These are phyloP conservation scores for Ecdyonurus torrentis DNA, from an alignment of 2,888 invertebrate species.

Conservation along the genomic window DNA sequence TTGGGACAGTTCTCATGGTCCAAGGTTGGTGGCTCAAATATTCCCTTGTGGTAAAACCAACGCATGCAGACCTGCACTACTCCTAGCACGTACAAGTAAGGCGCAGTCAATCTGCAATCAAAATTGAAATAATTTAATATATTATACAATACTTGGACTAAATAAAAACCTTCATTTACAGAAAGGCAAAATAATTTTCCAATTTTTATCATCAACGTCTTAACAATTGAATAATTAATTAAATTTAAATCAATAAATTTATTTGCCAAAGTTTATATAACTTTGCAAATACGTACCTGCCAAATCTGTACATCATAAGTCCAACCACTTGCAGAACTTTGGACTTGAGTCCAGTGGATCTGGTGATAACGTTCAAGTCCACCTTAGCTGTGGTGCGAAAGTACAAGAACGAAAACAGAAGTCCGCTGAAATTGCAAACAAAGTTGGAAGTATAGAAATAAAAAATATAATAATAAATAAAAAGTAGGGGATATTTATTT, in stretches of 20 bases:
- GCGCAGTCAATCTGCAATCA: constrained; percentile 52
- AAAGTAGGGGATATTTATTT: background rate
- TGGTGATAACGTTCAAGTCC: constrained; percentile 34
- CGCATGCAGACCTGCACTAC: constrained; percentile 52
- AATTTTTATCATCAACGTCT: background rate
- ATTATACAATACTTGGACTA: background rate
- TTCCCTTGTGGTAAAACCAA: constrained; percentile 51
- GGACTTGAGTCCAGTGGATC: constrained; percentile 25
- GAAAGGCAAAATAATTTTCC: background rate
- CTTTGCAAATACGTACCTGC: constrained; percentile 10
- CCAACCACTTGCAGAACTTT: constrained; percentile 29
- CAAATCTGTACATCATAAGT: constrained; percentile 26
- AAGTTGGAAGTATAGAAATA: background rate
- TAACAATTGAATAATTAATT: background rate
- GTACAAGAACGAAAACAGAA: constrained; percentile 54
- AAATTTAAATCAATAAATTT: background rate
- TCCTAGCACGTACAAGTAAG: constrained; percentile 62
- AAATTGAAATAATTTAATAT: background rate
- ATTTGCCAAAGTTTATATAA: background rate
- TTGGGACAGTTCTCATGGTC: constrained; percentile 56
- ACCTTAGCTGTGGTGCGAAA: constrained; percentile 44
- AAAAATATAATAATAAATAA: background rate
- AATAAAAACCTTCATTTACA: background rate
- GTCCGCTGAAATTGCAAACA: constrained; percentile 38
- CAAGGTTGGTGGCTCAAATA: constrained; percentile 52